Evolutionary conservation across 2,888 invertebrate species (phyloP), one percentile per base, ranked within the genome.

Genomic region (Drepana falcataria): DNA sequence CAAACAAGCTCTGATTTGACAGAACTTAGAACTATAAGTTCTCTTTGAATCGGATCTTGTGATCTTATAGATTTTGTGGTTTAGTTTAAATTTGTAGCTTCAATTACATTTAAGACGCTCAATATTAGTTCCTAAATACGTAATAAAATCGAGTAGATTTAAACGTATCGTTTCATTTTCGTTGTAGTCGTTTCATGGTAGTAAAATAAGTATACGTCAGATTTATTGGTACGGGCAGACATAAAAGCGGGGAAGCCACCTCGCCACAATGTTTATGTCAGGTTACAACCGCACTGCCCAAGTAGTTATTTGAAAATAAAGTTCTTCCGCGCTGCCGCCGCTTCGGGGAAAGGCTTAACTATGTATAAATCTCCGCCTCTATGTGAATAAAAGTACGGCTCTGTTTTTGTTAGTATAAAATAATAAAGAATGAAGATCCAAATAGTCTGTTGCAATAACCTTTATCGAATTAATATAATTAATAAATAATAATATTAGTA

Each of bases 1-100:
- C 53, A 41, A 52, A 49, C 6, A 5, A 67, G 74, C 51, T 63
- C 60, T 66, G 77, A 81, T 75, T 78, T 69, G 73, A 81, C 67
- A 67, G 68, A 74, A 78, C 72, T 80, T 79, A 56, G 55, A 9
- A 44, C 9, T 49, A 47, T 9, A 74, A 80, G 77, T 72, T 75
- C 73, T 66, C 64, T 61, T 79, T 79, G 71, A 81, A 64, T 79
- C 78, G 67, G 66, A 64, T 67, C 75, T 76, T 60, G 37, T 40
- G 37, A 40, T 41, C 9, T 33, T 51, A 40, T 33, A n/a, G 52
- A 55, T 54, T 56, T 35, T 49, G 33, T 55, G 52, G 40, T 55
- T 51, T n/a, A 41, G 55, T 54, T 40, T 6, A 40, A 40, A 44
- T 37, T 48, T 49, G 47, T 4, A 21, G 6, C n/a, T 35, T 55